These are phyloP conservation scores for Parauchenoglanis ngamensis DNA, from an alignment of 2,797 vertebrate species.

Conservation along the genomic window DNA sequence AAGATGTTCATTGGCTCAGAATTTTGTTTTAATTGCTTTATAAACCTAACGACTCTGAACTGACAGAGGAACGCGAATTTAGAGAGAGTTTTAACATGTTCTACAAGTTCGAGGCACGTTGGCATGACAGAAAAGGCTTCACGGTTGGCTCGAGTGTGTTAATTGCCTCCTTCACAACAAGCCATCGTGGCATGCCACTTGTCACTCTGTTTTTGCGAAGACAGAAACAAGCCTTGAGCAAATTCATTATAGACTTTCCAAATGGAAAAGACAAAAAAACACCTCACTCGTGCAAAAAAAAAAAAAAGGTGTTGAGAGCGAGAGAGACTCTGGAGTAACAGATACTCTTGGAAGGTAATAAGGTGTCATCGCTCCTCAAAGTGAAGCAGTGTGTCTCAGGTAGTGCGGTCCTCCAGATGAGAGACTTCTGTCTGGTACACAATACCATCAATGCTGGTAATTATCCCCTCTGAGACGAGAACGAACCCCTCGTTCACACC, in stretches of 20 bases:
- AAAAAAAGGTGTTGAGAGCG: not conserved
- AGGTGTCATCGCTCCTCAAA: constrained; percentile 46
- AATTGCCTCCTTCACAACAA: constrained; percentile 18
- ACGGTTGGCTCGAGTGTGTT: not conserved
- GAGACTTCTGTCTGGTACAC: not conserved
- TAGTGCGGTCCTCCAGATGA: constrained; percentile 59
- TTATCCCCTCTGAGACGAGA: constrained; percentile 7
- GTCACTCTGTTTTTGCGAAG: not conserved
- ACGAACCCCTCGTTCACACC: not conserved
- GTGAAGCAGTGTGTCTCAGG: constrained; percentile 62
- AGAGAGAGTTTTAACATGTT: not conserved
- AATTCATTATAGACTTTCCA: not conserved
- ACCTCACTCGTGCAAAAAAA: not conserved
- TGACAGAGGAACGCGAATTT: not conserved
- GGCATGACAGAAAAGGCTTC: not conserved
- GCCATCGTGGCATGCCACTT: not conserved
- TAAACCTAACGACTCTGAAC: not conserved
- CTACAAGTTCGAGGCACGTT: not conserved
- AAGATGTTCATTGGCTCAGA: not conserved
- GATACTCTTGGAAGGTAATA: constrained; percentile 41
- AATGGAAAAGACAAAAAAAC: not conserved
- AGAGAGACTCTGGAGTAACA: constrained; percentile 28
- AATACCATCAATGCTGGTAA: constrained; percentile 12
- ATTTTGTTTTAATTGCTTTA: not conserved
- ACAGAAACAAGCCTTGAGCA: not conserved